Base-by-base conservation (phyloP, 2,797 vertebrate genomes). In the Sternarchorhynchus goeldii region DNA sequence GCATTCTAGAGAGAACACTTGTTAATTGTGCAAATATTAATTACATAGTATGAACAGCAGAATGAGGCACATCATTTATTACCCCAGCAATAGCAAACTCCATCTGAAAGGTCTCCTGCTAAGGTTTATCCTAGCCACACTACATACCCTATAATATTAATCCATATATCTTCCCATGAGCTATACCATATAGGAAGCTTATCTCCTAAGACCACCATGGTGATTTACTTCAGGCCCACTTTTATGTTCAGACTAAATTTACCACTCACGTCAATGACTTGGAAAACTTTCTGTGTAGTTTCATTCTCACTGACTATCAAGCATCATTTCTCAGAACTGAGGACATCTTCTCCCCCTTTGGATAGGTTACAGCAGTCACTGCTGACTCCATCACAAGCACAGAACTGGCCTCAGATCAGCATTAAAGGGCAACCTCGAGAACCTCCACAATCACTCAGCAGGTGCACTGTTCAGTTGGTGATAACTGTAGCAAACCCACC, bases 381-480 rank as follows among this genome's bases (percentile, higher is more conserved):
- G 25, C 36, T 58, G 29, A 80, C 65, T 72, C 67, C 36, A 59
- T 59, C 50, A 58, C 53, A 76, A 71, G 62, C 17, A 39, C 16
- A 57, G 76, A 45, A 64, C 60, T 76, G 60, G n/a, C 50, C 55
- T 66, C 55, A 71, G 74, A 72, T 73, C 74, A 72, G 79, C 10
- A 21, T 66, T 72, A 60, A 57, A 78, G 56, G 14, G 32, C 53
- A 63, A 34, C 50, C 64, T 41, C 29, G 65, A 72, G 53, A n/a
- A 60, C 71, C 69, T 64, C 64, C 34, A 73, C 60, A 63, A 76
- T 73, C 79, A 55, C 45, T 53, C 75, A 59, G 68, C 84, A 85
- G 84, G 77, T 85, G 81, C 77, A 60, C 77, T 81, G 67, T 76
- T 79, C 81, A 73, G 77, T 68, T 77, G 70, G 65, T 74, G 81